Conservation (phyloP, 1,140 invertebrate genomes). For the Hyles vespertilio region DNA sequence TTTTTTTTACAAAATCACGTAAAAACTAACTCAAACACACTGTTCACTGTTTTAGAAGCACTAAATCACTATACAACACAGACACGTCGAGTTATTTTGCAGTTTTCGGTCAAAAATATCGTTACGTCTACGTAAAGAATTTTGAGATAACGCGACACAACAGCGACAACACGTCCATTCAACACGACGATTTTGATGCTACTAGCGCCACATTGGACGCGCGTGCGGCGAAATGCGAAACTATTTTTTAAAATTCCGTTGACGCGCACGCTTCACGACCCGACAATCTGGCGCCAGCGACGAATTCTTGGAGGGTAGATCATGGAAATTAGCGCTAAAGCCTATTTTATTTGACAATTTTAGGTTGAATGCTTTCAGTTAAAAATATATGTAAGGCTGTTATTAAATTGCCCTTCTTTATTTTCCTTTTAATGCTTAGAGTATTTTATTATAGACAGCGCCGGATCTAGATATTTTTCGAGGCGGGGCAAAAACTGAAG, state of each 20-base stretch:
- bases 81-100: conserved; percentile 33
- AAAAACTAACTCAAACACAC: conserved; percentile 40
- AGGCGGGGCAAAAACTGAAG: too few species aligned
- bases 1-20: conserved; percentile 47
- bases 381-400: too few species aligned
- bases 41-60: conserved; percentile 31
- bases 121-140: conserved; percentile 50
- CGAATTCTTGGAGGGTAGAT: not conserved
- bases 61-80: conserved; percentile 35
- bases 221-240: conserved; percentile 6
- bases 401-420: too few species aligned
- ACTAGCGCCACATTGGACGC: conserved; percentile 32
- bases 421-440: too few species aligned
- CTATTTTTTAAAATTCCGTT: conserved; percentile 4
- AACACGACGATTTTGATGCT: conserved; percentile 24
- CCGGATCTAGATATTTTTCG: too few species aligned
- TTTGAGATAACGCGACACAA: conserved; percentile 28
- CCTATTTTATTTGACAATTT: too few species aligned
- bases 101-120: conserved; percentile 34
- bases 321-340: too few species aligned
- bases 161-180: conserved; percentile 26
- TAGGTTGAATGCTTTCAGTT: too few species aligned
- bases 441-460: too few species aligned
- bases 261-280: conserved; percentile 5
- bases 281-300: conserved; percentile 7